Base-by-base conservation (phyloP, 1,140 invertebrate genomes). In the Drosophila dunni region DNA sequence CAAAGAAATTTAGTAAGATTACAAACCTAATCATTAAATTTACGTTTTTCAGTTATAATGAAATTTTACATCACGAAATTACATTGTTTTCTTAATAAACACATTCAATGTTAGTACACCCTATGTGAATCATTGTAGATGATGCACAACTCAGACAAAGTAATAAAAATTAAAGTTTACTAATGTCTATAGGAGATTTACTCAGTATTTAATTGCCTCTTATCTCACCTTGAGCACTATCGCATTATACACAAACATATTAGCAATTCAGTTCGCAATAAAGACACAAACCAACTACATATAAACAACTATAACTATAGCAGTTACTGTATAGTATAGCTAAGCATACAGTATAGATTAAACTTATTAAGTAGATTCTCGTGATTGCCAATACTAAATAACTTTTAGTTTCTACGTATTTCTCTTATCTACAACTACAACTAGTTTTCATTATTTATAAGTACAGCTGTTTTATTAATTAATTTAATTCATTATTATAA, bases 181-280 rank as follows among this genome's bases (percentile, higher is more conserved):
- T 13, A 6, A 42, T 13, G 40, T 42, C 40, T 42, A 2, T 42
- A 42, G 11, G 38, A 42, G 38, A 29, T 6, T 4, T 11, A 17
- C 29, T 51, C 33, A 8, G 20, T 33, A 33, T 29, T 29, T 51
- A 11, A 33, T 33, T 33, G 17, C n/a, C 4, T 13, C 17, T 57
- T 57, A 57, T 57, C 54, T 11, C 10, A n/a, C 34, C 34, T 57
- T 46, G 15, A 46, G 8, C 3, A 8, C 36, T 36, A 62, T 24
- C 34, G 8, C 45, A 36, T 24, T 36, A 38, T 40, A 13, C 40
- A 44, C 44, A 29, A 29, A 29, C 42, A 40, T 29, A 42, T 33
- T 33, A 9, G 4, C 60, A 38, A 24, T 15, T 11, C 13, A 62
- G 8, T 40, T 38, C 8, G 24, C 34, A 50, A 62, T 50, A 13